phyloP scores from a whole-genome alignment of 2,113 vertebrate genomes.

The Porphyrio hochstetteri region DNA sequence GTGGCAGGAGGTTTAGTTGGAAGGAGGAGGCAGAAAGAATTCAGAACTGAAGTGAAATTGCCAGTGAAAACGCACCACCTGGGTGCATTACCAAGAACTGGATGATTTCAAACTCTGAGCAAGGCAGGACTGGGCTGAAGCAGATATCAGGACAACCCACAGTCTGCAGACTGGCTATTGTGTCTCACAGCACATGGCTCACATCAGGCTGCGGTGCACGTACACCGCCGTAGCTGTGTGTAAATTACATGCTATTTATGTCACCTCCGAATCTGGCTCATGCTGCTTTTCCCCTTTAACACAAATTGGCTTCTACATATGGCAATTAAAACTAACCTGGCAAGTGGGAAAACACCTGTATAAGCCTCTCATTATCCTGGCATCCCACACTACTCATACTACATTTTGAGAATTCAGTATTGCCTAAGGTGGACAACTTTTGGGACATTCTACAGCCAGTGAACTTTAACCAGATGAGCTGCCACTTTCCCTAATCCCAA shows the following conservation, averaged over 20 bases:
- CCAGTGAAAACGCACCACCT: neutral
- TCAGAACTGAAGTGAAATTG: neutral
- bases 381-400: neutral
- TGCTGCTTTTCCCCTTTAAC: constrained; percentile 25
- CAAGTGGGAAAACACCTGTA: constrained; percentile 52
- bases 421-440: constrained; percentile 28
- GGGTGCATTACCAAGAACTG: neutral
- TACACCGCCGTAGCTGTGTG: neutral
- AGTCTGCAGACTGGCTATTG: neutral
- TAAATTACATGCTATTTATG: neutral
- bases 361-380: constrained; percentile 20
- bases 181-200: neutral
- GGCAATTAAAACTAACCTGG: constrained; percentile 61
- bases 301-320: constrained; percentile 29
- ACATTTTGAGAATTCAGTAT: constrained; percentile 36
- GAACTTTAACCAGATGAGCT: constrained; percentile 48
- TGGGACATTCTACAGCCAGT: constrained; percentile 13
- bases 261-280: constrained; percentile 3
- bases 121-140: neutral
- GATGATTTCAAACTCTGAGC: neutral
- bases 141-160: neutral
- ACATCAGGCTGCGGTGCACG: fast-evolving
- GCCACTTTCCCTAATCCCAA: constrained; percentile 1
- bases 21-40: neutral
- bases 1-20: neutral